phyloP scores from a whole-genome alignment of 2,113 vertebrate genomes.

The Aleadryas rufinucha region DNA sequence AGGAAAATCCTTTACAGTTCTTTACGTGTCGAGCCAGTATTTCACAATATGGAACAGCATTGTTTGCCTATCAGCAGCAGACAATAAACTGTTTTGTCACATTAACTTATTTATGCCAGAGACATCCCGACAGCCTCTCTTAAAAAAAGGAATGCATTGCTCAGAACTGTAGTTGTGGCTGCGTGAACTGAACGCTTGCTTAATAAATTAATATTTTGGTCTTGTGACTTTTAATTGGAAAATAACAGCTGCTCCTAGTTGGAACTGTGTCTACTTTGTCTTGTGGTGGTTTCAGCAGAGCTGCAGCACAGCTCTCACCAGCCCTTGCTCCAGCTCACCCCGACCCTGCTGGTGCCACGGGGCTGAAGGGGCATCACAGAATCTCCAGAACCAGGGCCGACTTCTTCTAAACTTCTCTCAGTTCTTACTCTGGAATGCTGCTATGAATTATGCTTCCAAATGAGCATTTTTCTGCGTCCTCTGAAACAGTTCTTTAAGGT shows the following conservation, averaged over 20 bases:
- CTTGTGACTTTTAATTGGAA: conserved; percentile 68
- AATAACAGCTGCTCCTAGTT: conserved; percentile 66
- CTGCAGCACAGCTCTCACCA: conserved; percentile 27
- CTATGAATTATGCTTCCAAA: neutral
- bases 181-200: conserved; percentile 5
- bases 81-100: conserved; percentile 65
- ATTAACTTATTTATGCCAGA: conserved; percentile 61
- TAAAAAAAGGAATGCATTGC: neutral
- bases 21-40: conserved; percentile 1
- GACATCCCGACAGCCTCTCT: conserved; percentile 7
- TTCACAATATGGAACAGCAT: conserved; percentile 31
- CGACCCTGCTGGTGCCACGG: accelerated
- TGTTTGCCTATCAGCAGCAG: conserved; percentile 62
- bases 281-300: neutral
- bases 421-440: neutral
- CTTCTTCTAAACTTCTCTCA: neutral
- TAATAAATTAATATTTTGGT: conserved; percentile 73
- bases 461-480: neutral
- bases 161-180: conserved; percentile 15
- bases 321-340: neutral
- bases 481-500: neutral
- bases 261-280: conserved; percentile 23
- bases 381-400: neutral
- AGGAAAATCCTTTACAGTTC: conserved; percentile 34
- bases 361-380: neutral